Conservation (phyloP, 2,888 invertebrate species). For the Rhagonycha lutea region DNA sequence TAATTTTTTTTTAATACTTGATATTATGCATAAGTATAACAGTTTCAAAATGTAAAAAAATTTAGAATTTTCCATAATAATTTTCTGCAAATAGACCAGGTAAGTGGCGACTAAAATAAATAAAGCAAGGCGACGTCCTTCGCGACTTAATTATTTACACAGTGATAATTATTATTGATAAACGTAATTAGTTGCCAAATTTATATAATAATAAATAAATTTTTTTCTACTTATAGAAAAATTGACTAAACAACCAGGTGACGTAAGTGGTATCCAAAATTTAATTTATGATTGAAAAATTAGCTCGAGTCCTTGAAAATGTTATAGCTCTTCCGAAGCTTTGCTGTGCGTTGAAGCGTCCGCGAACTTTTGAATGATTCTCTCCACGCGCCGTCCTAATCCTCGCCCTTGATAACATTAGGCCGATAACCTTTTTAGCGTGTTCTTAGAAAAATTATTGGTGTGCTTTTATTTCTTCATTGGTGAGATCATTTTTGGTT, state of each 20-base stretch:
- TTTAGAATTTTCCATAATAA: not conserved
- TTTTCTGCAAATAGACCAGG: not conserved
- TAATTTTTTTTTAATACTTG: not conserved
- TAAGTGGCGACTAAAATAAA: not conserved
- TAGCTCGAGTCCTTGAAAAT: too few species aligned
- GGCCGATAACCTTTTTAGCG: not conserved
- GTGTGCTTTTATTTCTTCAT: not conserved
- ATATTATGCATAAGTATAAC: not conserved
- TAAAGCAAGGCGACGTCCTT: not conserved
- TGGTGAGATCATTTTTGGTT: not conserved
- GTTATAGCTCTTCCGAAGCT: too few species aligned
- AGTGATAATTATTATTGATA: too few species aligned
- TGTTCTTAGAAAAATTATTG: not conserved
- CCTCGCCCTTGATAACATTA: not conserved
- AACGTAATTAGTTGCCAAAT: not conserved
- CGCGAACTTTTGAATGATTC: not conserved
- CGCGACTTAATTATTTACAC: not conserved
- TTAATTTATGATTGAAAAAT: not conserved
- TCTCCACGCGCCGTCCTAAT: not conserved
- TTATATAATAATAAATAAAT: not conserved
- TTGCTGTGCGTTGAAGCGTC: not conserved
- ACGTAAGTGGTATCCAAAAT: not conserved
- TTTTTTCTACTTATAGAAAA: not conserved
- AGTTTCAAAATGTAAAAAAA: not conserved
- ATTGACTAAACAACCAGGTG: not conserved